These are phyloP conservation scores for Calycopis cecrops DNA, from an alignment of 1,140 invertebrate genomes.

Conservation along the genomic window DNA sequence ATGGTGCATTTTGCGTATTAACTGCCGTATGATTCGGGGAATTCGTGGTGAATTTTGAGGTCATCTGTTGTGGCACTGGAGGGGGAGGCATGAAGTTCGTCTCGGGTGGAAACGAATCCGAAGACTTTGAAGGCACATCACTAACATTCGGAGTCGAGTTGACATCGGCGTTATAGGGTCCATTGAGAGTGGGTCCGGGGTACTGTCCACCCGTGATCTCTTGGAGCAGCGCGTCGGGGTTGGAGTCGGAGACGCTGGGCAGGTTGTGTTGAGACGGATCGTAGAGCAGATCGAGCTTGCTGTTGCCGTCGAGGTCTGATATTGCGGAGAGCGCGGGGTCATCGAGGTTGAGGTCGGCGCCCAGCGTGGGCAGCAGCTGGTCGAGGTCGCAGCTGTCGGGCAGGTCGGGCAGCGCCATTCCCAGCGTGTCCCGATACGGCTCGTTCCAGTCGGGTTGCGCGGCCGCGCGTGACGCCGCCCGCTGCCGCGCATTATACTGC, in stretches of 20 bases:
- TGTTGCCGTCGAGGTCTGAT: slow-evolving; percentile 71
- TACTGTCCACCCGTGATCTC: slow-evolving; percentile 51
- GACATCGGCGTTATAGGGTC: slow-evolving; percentile 37
- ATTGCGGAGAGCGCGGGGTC: slow-evolving; percentile 60
- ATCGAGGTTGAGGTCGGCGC: slow-evolving; percentile 72
- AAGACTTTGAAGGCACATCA: slow-evolving; percentile 58
- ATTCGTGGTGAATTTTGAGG: slow-evolving; percentile 35
- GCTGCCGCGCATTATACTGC: slow-evolving; percentile 77
- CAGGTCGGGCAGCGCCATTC: slow-evolving; percentile 51
- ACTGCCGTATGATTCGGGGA: slow-evolving; percentile 35
- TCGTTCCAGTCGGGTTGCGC: slow-evolving; percentile 57
- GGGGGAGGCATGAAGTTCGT: slow-evolving; percentile 66
- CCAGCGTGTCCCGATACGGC: slow-evolving; percentile 58
- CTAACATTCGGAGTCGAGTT: slow-evolving; percentile 26
- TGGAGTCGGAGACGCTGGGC: slow-evolving; percentile 30
- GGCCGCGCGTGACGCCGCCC: slow-evolving; percentile 54
- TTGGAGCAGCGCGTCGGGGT: slow-evolving; percentile 48
- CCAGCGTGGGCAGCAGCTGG: slow-evolving; percentile 77
- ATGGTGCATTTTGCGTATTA: slow-evolving; percentile 38
- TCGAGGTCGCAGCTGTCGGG: slow-evolving; percentile 76
- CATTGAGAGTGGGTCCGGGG: slow-evolving; percentile 36
- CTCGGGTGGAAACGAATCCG: slow-evolving; percentile 74
- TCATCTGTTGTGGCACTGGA: slow-evolving; percentile 48
- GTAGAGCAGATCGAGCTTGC: slow-evolving; percentile 59
- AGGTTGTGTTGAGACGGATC: slow-evolving; percentile 33